Conservation (phyloP, 2,113 vertebrate species). For the Trinectes maculatus region DNA sequence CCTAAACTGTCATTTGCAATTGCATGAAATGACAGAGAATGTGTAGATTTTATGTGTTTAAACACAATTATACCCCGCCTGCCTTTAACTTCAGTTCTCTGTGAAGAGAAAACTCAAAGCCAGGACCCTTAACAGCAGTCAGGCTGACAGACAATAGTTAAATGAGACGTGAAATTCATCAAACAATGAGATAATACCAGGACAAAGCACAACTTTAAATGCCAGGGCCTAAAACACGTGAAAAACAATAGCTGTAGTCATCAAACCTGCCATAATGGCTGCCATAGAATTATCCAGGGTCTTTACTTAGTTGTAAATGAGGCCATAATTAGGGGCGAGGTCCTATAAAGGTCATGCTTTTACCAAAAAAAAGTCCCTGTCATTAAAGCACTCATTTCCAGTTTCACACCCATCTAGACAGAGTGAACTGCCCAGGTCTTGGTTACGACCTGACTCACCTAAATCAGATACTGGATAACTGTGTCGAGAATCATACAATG, state of each 20-base stretch:
- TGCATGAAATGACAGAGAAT: constrained; percentile 45
- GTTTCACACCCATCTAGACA: constrained; percentile 22
- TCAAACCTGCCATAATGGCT: constrained; percentile 30
- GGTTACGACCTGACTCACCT: background rate
- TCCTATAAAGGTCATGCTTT: constrained; percentile 48
- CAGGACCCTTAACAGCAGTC: background rate
- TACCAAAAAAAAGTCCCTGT: constrained; percentile 39
- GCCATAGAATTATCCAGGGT: constrained; percentile 5
- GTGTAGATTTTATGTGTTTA: constrained; percentile 27
- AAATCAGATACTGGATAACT: background rate
- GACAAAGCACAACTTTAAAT: constrained; percentile 43
- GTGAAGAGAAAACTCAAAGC: background rate
- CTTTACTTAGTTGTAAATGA: constrained; percentile 50
- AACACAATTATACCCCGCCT: background rate
- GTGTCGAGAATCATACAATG: too few relatives aligned
- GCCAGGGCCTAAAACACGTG: constrained; percentile 43
- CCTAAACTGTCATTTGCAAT: constrained; percentile 49
- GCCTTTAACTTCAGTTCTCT: constrained; percentile 8
- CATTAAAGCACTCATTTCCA: constrained; percentile 56
- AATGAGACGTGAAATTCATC: constrained; percentile 2
- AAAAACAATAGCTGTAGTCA: constrained; percentile 36
- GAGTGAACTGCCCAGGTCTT: constrained; percentile 2
- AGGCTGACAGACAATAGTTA: background rate
- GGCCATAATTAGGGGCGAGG: constrained; percentile 50
- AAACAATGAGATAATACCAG: constrained; percentile 13